Evolutionary conservation across 2,888 invertebrate species (phyloP), one percentile per base, ranked within the genome.

Genomic region (Rhagonycha fulva): DNA sequence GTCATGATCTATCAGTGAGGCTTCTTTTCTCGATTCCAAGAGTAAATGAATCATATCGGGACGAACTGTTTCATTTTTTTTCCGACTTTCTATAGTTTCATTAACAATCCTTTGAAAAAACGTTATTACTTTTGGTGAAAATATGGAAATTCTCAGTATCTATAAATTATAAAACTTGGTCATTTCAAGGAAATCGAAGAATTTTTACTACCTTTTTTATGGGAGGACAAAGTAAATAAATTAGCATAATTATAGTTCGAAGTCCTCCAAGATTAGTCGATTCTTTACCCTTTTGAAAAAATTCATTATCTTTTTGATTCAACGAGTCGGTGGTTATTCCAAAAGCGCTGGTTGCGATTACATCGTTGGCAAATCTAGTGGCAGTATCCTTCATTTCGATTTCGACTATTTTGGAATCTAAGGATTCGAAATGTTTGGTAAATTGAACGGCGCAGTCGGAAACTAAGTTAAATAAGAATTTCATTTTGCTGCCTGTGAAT

Each of bases 31-130:
- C 2, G 78, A 70, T 76, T 78, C 77, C 62, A 80, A 28, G 14
- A 80, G 30, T 9, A 80, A 60, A 68, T 80, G 71, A 24, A 79
- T 66, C 72, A 75, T 70, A 68, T 77, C 75, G 9, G 72, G 76
- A 4, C 76, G 76, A 47, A 76, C 60, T 11, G 66, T 10, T 30
- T 24, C 72, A 28, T 69, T 14, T 19, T 69, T 66, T 10, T 76
- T 67, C 10, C 76, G 30, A 2, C 23, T 66, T 14, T 71, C 66
- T 14, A 83, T 78, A 9, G 77, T 82, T 32, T 77, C 79, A 32
- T 71, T 73, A 10, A 82, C 76, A n/a, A 82, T 77, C 26, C 71
- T 73, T 14, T 71, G 63, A 60, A 83, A 81, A 71, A 82, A 84
- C 9, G 14, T 47, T 7, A 68, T n/a, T 3, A 69, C 1, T 10